phyloP scores from a whole-genome alignment of 2,113 vertebrate genomes.

The Hemibagrus wyckioides region DNA sequence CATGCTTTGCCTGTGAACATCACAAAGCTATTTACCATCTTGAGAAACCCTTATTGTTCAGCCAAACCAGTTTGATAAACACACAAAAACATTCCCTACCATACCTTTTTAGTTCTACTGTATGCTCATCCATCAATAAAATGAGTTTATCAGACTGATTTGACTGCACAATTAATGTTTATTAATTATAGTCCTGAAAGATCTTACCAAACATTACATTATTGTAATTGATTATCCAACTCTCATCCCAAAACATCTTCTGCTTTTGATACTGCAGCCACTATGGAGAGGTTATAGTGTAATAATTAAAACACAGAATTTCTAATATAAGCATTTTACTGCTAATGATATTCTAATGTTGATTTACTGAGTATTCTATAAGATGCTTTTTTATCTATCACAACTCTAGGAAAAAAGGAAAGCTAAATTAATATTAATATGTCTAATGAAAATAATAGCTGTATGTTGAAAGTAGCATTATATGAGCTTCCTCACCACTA shows the following conservation, averaged over 20 bases:
- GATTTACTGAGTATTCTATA: background rate
- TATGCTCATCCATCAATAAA: background rate
- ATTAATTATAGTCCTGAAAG: background rate
- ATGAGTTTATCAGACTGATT: background rate
- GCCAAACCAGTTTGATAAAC: background rate
- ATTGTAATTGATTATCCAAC: conserved; percentile 78
- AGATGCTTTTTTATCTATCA: background rate
- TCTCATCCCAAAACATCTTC: conserved; percentile 81
- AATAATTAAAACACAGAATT: background rate
- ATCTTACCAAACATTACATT: conserved; percentile 72
- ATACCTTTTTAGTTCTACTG: background rate
- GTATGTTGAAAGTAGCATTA: background rate
- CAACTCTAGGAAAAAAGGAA: background rate
- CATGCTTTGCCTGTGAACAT: conserved; percentile 58
- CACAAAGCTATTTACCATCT: background rate
- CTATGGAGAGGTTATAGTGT: conserved; percentile 50
- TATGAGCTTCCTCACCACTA: conserved; percentile 67
- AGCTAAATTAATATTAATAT: background rate
- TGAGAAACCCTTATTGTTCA: background rate
- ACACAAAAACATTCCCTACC: background rate
- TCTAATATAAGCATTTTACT: background rate
- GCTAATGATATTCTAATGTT: background rate
- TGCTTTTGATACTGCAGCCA: conserved; percentile 81
- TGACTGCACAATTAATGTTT: background rate
- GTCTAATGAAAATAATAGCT: background rate